phyloP scores from a whole-genome alignment of 2,888 invertebrate species.

The Deilephila porcellus region DNA sequence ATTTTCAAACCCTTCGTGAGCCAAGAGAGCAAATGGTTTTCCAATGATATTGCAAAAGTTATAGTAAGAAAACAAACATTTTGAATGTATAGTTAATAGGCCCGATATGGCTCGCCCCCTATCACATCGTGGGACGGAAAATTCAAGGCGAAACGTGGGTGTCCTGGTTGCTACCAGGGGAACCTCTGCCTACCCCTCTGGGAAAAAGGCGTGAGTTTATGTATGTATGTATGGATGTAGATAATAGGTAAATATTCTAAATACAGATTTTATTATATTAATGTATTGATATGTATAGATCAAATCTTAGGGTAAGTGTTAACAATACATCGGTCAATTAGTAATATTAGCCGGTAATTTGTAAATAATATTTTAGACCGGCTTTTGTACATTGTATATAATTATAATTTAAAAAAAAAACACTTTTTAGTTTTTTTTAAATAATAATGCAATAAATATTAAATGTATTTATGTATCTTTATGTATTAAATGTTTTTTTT shows the following conservation, averaged over 20 bases:
- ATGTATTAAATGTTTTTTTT: no score
- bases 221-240: neutral
- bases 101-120: no score
- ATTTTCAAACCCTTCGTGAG: no score
- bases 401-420: neutral
- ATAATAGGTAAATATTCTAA: neutral
- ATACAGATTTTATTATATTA: neutral
- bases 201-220: no score
- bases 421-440: neutral
- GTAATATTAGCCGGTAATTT: neutral
- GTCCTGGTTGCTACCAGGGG: no score
- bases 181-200: no score
- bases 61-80: no score
- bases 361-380: neutral
- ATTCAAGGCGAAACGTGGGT: no score
- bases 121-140: no score
- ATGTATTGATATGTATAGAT: neutral
- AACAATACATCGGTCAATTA: conserved; percentile 2
- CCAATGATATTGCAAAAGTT: no score
- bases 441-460: neutral
- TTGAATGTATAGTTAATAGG: neutral
- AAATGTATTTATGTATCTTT: no score
- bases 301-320: neutral
- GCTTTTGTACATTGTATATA: neutral
- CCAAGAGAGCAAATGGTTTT: no score